These are phyloP conservation scores for Cheilosia grossa DNA, from an alignment of 2,888 invertebrate genomes.

Conservation along the genomic window DNA sequence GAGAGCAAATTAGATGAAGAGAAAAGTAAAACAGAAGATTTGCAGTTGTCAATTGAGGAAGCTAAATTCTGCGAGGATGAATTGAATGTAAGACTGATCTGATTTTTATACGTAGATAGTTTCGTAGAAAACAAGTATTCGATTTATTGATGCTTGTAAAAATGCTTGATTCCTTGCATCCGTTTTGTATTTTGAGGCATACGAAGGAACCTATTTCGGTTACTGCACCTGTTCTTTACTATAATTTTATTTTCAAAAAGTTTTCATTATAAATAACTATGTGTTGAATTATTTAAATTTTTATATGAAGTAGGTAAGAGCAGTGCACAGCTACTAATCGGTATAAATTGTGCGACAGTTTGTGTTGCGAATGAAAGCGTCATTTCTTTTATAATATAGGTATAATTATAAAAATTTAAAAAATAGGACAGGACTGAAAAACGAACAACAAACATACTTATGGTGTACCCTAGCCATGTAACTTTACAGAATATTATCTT, in stretches of 20 bases:
- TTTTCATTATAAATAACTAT: too few relatives aligned
- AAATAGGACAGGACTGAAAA: too few relatives aligned
- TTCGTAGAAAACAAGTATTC: not conserved
- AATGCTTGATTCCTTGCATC: not conserved
- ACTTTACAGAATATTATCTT: too few relatives aligned
- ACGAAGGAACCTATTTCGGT: not conserved
- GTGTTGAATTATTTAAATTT: too few relatives aligned
- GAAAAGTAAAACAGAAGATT: constrained; percentile 92
- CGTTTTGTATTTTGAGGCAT: not conserved
- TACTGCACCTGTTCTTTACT: not conserved
- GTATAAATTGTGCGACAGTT: too few relatives aligned
- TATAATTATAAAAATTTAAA: too few relatives aligned
- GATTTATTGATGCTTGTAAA: not conserved
- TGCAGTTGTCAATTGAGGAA: constrained; percentile 96
- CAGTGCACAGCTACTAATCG: too few relatives aligned
- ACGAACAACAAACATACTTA: too few relatives aligned
- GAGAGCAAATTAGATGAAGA: constrained; percentile 90
- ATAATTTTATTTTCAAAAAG: not conserved
- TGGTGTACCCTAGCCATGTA: too few relatives aligned
- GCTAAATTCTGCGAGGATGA: constrained; percentile 95
- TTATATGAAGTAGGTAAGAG: too few relatives aligned
- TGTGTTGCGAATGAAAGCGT: too few relatives aligned
- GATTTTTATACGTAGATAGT: constrained; percentile 3
- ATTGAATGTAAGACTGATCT: constrained; percentile 88
- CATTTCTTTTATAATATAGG: too few relatives aligned